Percentiles rank a stretch among this genome's conserved stretches.
Conservation (phyloP, 2,888 invertebrate species). For the Caenorhabditis sp. region DNA sequence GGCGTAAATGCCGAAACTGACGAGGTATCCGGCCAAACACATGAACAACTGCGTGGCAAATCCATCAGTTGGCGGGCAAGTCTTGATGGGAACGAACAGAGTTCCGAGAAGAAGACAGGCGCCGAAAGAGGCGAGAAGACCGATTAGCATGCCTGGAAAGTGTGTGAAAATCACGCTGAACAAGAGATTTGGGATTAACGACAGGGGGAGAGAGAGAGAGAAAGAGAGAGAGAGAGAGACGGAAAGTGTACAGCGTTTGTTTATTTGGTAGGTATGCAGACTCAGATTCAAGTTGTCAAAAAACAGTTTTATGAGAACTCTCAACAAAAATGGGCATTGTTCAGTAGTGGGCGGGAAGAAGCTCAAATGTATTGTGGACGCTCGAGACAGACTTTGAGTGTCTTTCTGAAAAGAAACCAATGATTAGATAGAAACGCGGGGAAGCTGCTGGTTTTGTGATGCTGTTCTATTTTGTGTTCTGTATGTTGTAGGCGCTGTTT, state of each 20-base stretch:
- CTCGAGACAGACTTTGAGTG: conserved; percentile 75
- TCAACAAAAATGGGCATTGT: too few relatives aligned
- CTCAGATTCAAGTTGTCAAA: too few relatives aligned
- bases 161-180: too few relatives aligned
- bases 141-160: conserved; percentile 28
- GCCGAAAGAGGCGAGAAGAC: conserved; percentile 28
- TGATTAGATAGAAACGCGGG: neutral
- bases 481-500: conserved; percentile 29
- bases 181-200: too few relatives aligned
- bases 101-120: conserved; percentile 30
- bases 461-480: conserved; percentile 15
- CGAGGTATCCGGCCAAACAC: conserved; percentile 14
- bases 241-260: too few relatives aligned
- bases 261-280: too few relatives aligned
- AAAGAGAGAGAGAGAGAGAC: too few relatives aligned
- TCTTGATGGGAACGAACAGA: conserved; percentile 36
- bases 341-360: too few relatives aligned
- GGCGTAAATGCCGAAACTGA: conserved; percentile 15
- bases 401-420: conserved; percentile 68
- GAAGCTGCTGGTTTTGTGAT: neutral
- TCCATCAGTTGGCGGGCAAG: conserved; percentile 32
- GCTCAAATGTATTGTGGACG: conserved; percentile 70
- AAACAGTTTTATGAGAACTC: too few relatives aligned
- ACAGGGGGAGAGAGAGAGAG: too few relatives aligned
- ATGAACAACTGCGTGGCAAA: conserved; percentile 35